These are phyloP conservation scores for Holacanthus passer DNA, from an alignment of 2,113 vertebrate genomes.

Conservation along the genomic window DNA sequence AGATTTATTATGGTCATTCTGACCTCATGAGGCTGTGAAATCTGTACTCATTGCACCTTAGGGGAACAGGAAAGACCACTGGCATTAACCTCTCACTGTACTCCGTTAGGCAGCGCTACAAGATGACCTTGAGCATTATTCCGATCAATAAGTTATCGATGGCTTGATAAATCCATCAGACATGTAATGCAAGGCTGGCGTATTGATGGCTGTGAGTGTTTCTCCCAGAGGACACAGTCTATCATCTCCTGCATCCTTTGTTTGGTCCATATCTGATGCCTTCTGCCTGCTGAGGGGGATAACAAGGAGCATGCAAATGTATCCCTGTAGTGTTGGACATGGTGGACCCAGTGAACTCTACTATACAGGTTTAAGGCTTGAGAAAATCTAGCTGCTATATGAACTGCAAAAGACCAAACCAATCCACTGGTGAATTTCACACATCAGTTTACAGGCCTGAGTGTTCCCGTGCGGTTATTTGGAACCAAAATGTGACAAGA, in stretches of 20 bases:
- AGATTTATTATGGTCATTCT: slow-evolving; percentile 11
- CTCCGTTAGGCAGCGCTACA: background rate
- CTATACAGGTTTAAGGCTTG: background rate
- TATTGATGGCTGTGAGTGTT: slow-evolving; percentile 45
- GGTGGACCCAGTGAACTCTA: background rate
- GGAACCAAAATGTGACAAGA: slow-evolving; percentile 50
- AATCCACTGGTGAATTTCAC: slow-evolving; percentile 11
- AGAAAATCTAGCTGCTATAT: background rate
- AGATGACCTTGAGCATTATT: slow-evolving; percentile 53
- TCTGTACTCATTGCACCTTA: background rate
- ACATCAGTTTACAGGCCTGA: slow-evolving; percentile 11
- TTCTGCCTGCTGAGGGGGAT: background rate
- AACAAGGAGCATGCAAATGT: slow-evolving; percentile 12
- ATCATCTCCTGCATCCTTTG: slow-evolving; percentile 33
- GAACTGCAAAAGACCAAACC: slow-evolving; percentile 12
- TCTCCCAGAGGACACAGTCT: slow-evolving; percentile 14
- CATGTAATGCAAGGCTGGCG: slow-evolving; percentile 45
- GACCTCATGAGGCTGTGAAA: slow-evolving; percentile 5
- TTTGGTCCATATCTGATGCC: slow-evolving; percentile 8
- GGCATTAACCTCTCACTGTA: background rate
- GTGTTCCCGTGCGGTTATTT: slow-evolving; percentile 9
- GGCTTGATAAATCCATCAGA: slow-evolving; percentile 54
- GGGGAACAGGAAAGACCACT: background rate
- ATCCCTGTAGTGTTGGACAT: background rate
- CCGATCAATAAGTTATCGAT: slow-evolving; percentile 52